Evolutionary conservation across 2,888 invertebrate genomes (phyloP), one percentile per base, ranked within the genome.

Genomic region (Callosobruchus maculatus): DNA sequence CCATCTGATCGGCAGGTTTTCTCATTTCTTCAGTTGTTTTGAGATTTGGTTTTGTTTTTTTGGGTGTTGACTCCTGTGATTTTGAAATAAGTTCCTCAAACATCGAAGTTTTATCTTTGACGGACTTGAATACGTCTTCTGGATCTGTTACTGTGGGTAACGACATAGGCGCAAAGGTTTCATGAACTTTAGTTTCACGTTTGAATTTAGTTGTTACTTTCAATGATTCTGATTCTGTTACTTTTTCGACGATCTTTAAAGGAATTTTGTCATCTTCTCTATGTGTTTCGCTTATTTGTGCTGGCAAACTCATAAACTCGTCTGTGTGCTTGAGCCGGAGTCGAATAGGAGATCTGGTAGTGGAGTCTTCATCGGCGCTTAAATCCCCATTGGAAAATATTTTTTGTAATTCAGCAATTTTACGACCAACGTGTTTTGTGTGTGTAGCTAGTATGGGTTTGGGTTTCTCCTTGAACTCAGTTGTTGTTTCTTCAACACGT

Each of bases 381-480:
- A 71, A 71, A 71, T 82, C 81, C 71, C 81, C 82, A 31, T 84
- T 83, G 1, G 87, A 86, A 80, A 89, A 89, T 74, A 88, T 85
- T 80, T 87, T 87, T 76, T 88, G 88, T 21, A 89, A 79, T 80
- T 89, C 87, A 26, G 88, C 88, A 73, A 89, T 88, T 83, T 89
- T 88, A 21, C 85, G 86, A 0, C 87, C 88, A 68, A 88, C 86
- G 67, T 85, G 84, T 83, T 87, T 88, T 2, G 81, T 80, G 73
- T 84, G 84, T 69, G 82, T 80, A 31, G 76, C 77, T 76, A 78
- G 80, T n/a, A 73, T 68, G 49, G 81, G 80, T 2, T 71, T 74
- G 22, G 80, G 81, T 70, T 73, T 75, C 20, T 75, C 73, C 70
- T 72, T 75, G 18, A 74, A 73, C 21, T 77, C 77, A 21, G 49